Percentiles rank a stretch among this genome's conserved stretches.
These are phyloP conservation scores for Agrypnia vestita DNA, from an alignment of 1,140 invertebrate genomes.

Conservation along the genomic window DNA sequence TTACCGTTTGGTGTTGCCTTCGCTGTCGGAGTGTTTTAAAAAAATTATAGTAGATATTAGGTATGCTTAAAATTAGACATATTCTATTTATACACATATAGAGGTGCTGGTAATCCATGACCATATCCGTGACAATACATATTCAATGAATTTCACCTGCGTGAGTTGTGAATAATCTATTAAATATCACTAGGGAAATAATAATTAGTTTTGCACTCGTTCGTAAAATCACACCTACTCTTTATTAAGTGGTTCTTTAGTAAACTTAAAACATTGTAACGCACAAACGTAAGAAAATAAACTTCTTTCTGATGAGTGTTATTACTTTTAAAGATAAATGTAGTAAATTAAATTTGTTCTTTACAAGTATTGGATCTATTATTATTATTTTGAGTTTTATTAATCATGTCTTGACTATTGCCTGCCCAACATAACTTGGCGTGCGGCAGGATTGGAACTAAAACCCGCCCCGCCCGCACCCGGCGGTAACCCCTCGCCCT, in stretches of 20 bases:
- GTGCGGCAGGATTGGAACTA: too few species aligned
- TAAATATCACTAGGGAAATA: conserved; percentile 15
- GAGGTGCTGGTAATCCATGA: conserved; percentile 25
- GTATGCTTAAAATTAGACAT: conserved; percentile 3
- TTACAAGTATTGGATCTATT: too few species aligned
- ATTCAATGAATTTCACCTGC: conserved; percentile 21
- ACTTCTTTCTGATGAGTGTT: too few species aligned
- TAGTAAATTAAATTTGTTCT: too few species aligned
- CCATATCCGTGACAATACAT: conserved; percentile 38
- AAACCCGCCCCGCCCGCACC: too few species aligned
- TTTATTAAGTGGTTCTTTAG: neutral
- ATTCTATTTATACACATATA: conserved; percentile 13
- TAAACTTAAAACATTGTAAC: conserved; percentile 24
- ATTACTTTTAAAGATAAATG: too few species aligned
- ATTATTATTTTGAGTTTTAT: too few species aligned
- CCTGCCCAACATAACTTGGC: too few species aligned
- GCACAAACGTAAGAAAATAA: conserved; percentile 20
- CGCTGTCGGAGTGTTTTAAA: too few species aligned
- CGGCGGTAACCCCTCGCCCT: too few species aligned
- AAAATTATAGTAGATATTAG: neutral
- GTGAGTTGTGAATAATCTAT: conserved; percentile 24
- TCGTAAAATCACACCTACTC: conserved; percentile 18
- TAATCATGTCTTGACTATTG: too few species aligned
- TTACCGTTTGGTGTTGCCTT: too few species aligned
- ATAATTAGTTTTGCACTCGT: conserved; percentile 28